Base-by-base conservation (phyloP, 2,888 invertebrate species). In the Chironomus riparius region DNA sequence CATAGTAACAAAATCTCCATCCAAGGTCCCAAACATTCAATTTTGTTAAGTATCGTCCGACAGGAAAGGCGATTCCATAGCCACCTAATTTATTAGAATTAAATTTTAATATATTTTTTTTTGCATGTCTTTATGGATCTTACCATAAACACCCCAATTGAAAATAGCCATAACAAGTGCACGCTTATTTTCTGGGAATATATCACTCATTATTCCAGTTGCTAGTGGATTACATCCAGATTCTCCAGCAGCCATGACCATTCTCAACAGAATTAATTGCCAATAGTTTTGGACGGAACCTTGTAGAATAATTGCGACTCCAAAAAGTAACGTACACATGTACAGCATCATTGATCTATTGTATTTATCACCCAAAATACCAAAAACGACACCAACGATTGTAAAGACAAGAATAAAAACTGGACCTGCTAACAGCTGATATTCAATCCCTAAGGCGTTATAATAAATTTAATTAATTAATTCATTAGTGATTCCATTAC, bases 61-160 rank as follows among this genome's bases (percentile, higher is more conserved):
- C 91, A 0, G 96, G 95, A 82, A 95, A 96, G 0, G 95, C 94
- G 78, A 96, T 90, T 68, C 95, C 65, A 13, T 65, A 65, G 22
- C 65, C 21, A 15, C 56, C 95, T 50, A n/a, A 12, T 3, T 24
- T 38, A 48, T 70, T 48, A 0, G 47, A 15, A 61, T 0, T 28
- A 61, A 61, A 47, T 56, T 24, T 47, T 56, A 38, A 21, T 47
- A 6, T 47, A 15, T 70, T 70, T 70, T 70, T n/a, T 5, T 38
- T 38, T 38, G 2, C 7, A 22, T 48, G 12, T 48, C 3, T 47
- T 70, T 21, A 70, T 71, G 21, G 10, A n/a, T 95, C 96, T 96
- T 96, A 47, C 95, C 94, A 81, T 96, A 97, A 79, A 96, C 95
- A 12, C 97, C 96, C 95, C 95, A 96, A 84, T 96, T 96, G 86